Evolutionary conservation across 2,113 vertebrate species (phyloP).

Genomic region (Varanus komodoensis): DNA sequence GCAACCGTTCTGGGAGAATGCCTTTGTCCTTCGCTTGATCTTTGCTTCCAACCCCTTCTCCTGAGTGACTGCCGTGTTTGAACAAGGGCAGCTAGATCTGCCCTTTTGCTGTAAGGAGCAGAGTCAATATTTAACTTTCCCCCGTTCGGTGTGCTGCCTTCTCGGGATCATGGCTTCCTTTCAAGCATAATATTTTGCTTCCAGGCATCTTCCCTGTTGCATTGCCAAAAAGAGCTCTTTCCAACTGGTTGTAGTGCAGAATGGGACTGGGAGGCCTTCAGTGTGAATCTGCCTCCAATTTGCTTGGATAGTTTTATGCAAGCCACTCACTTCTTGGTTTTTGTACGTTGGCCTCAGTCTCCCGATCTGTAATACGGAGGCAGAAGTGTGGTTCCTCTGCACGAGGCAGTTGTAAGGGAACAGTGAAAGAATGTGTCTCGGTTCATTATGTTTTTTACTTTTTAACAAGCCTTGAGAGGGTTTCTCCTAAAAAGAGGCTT

Average conservation of each 20-base stretch:
- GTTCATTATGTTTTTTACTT: not conserved
- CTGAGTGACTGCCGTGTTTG: not conserved
- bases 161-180: not conserved
- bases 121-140: slow-evolving; percentile 18
- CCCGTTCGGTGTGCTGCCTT: not conserved
- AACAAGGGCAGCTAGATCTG: not conserved
- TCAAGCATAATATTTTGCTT: not conserved
- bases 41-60: not conserved
- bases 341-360: not conserved
- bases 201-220: not conserved
- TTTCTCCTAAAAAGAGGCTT: not conserved
- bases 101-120: no score
- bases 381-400: not conserved
- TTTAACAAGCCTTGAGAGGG: no score
- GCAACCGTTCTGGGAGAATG: not conserved
- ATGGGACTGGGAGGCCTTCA: not conserved
- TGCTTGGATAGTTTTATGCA: not conserved
- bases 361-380: not conserved
- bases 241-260: not conserved
- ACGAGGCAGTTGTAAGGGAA: not conserved
- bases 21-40: not conserved
- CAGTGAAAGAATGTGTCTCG: not conserved
- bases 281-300: not conserved
- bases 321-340: not conserved
- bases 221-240: not conserved